Evolutionary conservation across 2,113 vertebrate genomes (phyloP).

Genomic region (Monopterus albus): DNA sequence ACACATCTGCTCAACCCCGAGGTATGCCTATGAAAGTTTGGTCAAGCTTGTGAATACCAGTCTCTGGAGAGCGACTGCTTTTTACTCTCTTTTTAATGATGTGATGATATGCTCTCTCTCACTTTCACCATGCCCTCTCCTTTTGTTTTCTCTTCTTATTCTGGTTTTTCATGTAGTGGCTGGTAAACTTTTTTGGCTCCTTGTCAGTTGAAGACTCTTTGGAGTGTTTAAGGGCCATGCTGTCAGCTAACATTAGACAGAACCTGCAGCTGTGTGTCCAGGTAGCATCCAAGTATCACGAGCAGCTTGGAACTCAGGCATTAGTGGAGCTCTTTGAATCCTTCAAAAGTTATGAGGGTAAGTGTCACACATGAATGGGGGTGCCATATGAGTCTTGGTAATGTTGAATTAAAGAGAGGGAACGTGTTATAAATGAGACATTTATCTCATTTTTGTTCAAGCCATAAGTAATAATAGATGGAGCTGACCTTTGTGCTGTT

Average conservation of each 20-base stretch:
- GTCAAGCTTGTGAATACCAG: not conserved
- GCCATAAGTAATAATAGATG: not conserved
- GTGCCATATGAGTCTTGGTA: not conserved
- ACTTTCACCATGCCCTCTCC: not conserved
- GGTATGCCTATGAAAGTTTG: constrained; percentile 37
- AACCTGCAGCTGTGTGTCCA: constrained; percentile 93
- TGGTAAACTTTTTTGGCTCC: constrained; percentile 92
- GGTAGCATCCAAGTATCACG: constrained; percentile 93
- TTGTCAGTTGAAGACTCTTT: constrained; percentile 92
- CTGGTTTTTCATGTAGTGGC: constrained; percentile 82
- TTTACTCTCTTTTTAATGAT: constrained; percentile 2
- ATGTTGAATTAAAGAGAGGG: not conserved
- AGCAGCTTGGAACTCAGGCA: constrained; percentile 90
- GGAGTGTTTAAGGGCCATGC: constrained; percentile 91
- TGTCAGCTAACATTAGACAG: constrained; percentile 91
- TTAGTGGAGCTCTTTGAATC: constrained; percentile 95
- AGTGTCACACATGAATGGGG: constrained; percentile 4
- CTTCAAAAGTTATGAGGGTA: constrained; percentile 96
- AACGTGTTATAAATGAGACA: not conserved
- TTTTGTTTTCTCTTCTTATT: not conserved
- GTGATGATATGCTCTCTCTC: constrained; percentile 20
- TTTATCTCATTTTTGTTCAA: not conserved
- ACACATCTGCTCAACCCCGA: constrained; percentile 91
- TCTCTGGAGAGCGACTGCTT: not conserved
- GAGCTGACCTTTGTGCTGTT: constrained; percentile 21